Evolutionary conservation across 2,113 vertebrate genomes (phyloP).

Genomic region (Pelecanus crispus): DNA sequence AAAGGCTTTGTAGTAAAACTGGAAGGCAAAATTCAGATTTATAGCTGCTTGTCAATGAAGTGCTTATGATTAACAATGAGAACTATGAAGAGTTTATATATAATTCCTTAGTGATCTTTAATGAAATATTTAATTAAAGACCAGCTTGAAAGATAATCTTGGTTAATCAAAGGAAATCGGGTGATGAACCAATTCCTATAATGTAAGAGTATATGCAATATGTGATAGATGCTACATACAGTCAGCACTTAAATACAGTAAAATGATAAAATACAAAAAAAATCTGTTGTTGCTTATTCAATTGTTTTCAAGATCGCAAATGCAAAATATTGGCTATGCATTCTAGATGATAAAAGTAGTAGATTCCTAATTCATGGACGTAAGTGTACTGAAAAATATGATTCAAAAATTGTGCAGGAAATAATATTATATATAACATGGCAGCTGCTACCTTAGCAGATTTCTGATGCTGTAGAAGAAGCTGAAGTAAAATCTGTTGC

Average conservation of each 20-base stretch:
- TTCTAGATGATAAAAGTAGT: background rate
- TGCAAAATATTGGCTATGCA: background rate
- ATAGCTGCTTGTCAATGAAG: background rate
- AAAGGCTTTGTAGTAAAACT: constrained; percentile 9
- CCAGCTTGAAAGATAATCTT: background rate
- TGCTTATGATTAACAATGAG: background rate
- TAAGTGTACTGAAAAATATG: background rate
- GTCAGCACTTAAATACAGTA: background rate
- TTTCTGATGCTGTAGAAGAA: background rate
- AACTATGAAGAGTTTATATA: background rate
- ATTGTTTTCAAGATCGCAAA: background rate
- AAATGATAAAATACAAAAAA: background rate
- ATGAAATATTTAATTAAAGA: constrained; percentile 16
- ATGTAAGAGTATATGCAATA: background rate
- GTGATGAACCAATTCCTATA: background rate
- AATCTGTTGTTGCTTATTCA: background rate
- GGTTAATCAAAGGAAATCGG: background rate
- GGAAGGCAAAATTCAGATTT: constrained; percentile 19
- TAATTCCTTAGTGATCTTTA: constrained; percentile 5
- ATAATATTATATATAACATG: background rate
- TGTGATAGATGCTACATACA: background rate
- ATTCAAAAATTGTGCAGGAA: background rate
- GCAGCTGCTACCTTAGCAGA: background rate
- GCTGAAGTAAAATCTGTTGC: background rate
- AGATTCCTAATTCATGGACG: background rate